Evolutionary conservation across 2,888 invertebrate species (phyloP), one percentile per base, ranked within the genome.

Genomic region (Rhodophaea formosa): DNA sequence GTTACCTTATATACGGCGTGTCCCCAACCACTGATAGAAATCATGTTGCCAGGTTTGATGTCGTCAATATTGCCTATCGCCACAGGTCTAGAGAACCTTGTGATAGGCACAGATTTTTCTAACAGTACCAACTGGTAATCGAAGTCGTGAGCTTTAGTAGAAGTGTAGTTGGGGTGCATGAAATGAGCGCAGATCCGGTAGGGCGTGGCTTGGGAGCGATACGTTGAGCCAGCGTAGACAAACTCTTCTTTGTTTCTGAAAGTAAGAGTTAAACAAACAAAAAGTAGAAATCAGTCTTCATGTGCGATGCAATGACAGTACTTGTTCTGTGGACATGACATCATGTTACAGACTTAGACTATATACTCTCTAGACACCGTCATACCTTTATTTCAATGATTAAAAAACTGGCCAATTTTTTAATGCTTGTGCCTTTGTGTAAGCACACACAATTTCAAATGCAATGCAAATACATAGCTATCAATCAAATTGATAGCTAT

Each of bases 71-170:
- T 64, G 0, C 82, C 90, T 3, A 91, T 88, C 0, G 86, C 86
- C 0, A 90, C 82, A 0, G 90, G 90, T 35, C 81, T 69, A 3
- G 83, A 66, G 8, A 10, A 62, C 0, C 66, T 46, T 0, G 83
- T 82, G 0, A 86, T 72, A 0, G 87, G 86, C 0, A 90, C 72
- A 0, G 87, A 73, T 0, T 8, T 65, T 67, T 88, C 84, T 57
- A 91, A 65, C 8, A 88, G 64, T 0, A 89, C 63, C 35, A 91
- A 75, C 70, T 89, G 90, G 69, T 82, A 91, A 56, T 91, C 90
- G 49, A 61, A 88, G 71, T 90, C 89, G 46, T 88, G 86, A 23
- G 61, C 44, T 1, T 72, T 70, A 3, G 56, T 5, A 0, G 70
- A 64, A 6, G 59, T 47, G 59, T 77, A 84, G 1, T 68, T 8